phyloP scores from a whole-genome alignment of 2,888 invertebrate genomes.

The Hypena proboscidalis region DNA sequence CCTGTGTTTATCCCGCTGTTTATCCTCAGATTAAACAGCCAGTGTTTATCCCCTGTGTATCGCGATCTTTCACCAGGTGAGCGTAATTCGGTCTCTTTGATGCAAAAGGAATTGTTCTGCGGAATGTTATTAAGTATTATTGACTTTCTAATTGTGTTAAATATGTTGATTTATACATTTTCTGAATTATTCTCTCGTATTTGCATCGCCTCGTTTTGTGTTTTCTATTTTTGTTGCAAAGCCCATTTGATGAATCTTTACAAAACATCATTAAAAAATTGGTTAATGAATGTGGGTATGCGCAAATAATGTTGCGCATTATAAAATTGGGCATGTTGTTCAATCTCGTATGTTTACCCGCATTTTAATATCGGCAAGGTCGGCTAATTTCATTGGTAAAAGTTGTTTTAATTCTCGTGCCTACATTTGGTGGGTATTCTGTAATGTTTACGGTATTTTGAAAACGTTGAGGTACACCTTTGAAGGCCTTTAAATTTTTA shows the following conservation, averaged over 20 bases:
- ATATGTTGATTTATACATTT: conserved; percentile 50
- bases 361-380: conserved; percentile 38
- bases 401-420: conserved; percentile 32
- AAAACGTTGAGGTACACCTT: no score
- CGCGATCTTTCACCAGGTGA: conserved; percentile 30
- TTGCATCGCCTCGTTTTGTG: conserved; percentile 29
- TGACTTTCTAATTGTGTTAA: conserved; percentile 48
- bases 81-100: conserved; percentile 43
- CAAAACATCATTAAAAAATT: no score
- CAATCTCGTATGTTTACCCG: conserved; percentile 32
- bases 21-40: conserved; percentile 3
- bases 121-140: conserved; percentile 43
- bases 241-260: conserved; percentile 9
- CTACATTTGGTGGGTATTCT: background rate
- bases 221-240: conserved; percentile 28
- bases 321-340: conserved; percentile 18
- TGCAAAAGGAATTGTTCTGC: conserved; percentile 40
- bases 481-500: no score
- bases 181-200: conserved; percentile 38
- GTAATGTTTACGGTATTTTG: background rate
- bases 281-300: no score
- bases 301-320: background rate
- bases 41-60: background rate
- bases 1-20: conserved; percentile 43
- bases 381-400: conserved; percentile 35